Conservation (phyloP, 2,797 vertebrate genomes). For the Salmo trutta region DNA sequence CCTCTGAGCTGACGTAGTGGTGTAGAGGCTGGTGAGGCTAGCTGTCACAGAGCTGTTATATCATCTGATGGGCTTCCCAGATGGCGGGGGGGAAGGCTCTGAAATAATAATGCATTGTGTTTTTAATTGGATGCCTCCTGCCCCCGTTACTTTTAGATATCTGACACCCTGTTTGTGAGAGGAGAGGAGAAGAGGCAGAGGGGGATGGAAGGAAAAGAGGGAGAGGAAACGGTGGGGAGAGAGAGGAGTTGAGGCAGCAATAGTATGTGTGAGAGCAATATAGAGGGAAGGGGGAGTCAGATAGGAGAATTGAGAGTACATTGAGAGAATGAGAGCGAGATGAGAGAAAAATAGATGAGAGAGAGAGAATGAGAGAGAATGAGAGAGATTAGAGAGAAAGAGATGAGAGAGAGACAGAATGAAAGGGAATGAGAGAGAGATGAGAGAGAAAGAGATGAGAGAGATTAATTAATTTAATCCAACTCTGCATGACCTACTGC, state of each 20-base stretch:
- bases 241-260: constrained; percentile 31
- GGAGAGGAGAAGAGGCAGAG: constrained; percentile 35
- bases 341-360: too few species aligned
- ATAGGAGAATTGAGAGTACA: too few species aligned
- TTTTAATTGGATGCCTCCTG: constrained; percentile 74
- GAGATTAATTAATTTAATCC: too few species aligned
- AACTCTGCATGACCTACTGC: too few species aligned
- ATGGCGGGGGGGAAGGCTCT: constrained; percentile 2
- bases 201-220: neutral
- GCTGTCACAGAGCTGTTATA: constrained; percentile 56
- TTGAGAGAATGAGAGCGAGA: too few species aligned
- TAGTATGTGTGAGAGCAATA: neutral
- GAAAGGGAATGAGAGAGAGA: too few species aligned
- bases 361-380: too few species aligned
- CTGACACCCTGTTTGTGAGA: constrained; percentile 63
- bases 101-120: constrained; percentile 69
- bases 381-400: too few species aligned
- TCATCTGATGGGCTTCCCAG: constrained; percentile 65
- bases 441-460: too few species aligned
- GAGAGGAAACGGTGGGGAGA: neutral
- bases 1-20: constrained; percentile 53
- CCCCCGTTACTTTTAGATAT: constrained; percentile 59
- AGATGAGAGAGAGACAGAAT: too few species aligned
- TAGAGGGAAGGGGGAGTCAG: too few species aligned
- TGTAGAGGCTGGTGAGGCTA: constrained; percentile 26